phyloP scores from a whole-genome alignment of 1,140 invertebrate species.

The Streblospio benedicti region DNA sequence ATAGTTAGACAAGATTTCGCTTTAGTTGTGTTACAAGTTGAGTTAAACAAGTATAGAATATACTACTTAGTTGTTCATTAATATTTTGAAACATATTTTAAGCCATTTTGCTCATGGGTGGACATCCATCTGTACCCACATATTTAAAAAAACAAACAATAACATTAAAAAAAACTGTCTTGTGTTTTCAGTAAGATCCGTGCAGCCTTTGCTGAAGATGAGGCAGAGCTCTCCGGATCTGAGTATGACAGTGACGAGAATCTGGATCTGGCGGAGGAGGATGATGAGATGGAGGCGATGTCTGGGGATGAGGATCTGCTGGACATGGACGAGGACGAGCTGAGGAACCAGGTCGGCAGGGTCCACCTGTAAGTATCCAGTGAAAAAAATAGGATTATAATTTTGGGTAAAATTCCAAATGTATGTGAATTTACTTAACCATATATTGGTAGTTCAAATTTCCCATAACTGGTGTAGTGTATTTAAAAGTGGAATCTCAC shows the following conservation, averaged over 20 bases:
- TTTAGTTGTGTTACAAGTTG: too few relatives aligned
- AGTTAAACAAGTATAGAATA: too few relatives aligned
- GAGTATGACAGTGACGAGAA: constrained; percentile 44
- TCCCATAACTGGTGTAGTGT: too few relatives aligned
- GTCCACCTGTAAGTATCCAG: constrained; percentile 41
- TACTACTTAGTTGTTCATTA: too few relatives aligned
- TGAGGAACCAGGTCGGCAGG: constrained; percentile 47
- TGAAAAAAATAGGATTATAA: constrained; percentile 1
- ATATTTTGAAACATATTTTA: too few relatives aligned
- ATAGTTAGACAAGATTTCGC: too few relatives aligned
- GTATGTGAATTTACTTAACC: neutral
- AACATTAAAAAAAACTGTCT: neutral
- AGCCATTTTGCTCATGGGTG: too few relatives aligned
- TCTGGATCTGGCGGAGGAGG: constrained; percentile 59
- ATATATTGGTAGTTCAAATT: too few relatives aligned
- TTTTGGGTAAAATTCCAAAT: constrained; percentile 4
- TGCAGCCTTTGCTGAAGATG: constrained; percentile 68
- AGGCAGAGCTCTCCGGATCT: constrained; percentile 72
- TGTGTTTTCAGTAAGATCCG: constrained; percentile 31
- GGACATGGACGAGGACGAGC: constrained; percentile 47
- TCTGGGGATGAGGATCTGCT: constrained; percentile 61
- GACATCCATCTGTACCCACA: too few relatives aligned
- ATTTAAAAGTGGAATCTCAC: too few relatives aligned
- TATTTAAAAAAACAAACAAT: too few relatives aligned
- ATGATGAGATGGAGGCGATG: constrained; percentile 66